Conservation (phyloP, 2,113 vertebrate genomes). For the Strix aluco region DNA sequence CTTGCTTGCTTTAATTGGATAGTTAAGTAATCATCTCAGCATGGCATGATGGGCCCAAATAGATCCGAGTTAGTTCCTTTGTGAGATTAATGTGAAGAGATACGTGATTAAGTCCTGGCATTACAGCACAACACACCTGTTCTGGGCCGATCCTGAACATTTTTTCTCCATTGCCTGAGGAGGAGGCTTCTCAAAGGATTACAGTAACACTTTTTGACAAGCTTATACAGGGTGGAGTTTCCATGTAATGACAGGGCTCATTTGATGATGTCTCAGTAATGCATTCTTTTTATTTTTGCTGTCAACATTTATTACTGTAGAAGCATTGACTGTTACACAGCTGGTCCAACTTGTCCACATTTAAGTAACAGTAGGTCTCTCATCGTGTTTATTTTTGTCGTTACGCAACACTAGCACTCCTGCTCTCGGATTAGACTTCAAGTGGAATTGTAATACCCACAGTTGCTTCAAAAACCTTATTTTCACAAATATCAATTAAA, state of each 20-base stretch:
- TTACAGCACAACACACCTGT: conserved; percentile 76
- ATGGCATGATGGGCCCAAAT: conserved; percentile 57
- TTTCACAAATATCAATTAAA: conserved; percentile 52
- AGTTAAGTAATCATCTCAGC: conserved; percentile 67
- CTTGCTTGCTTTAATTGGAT: conserved; percentile 54
- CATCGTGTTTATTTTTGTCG: conserved; percentile 59
- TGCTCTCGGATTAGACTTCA: conserved; percentile 24
- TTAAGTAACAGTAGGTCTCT: conserved; percentile 71
- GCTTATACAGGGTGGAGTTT: conserved; percentile 78
- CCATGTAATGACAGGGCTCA: conserved; percentile 74
- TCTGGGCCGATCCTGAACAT: conserved; percentile 57
- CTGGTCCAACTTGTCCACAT: conserved; percentile 72
- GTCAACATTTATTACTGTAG: conserved; percentile 80
- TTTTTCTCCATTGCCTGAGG: conserved; percentile 75
- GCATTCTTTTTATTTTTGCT: conserved; percentile 80
- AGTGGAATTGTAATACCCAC: conserved; percentile 36
- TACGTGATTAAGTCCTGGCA: conserved; percentile 67
- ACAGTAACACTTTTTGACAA: conserved; percentile 89
- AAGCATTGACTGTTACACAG: conserved; percentile 73
- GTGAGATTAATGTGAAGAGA: conserved; percentile 76
- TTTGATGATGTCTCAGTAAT: conserved; percentile 73
- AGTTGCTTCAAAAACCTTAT: conserved; percentile 50
- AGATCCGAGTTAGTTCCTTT: conserved; percentile 63
- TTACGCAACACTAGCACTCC: conserved; percentile 56
- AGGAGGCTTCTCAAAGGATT: conserved; percentile 81